Percentiles rank a stretch among this genome's conserved stretches.
Evolutionary conservation across 2,888 invertebrate species (phyloP).

Genomic region (Fabriciana adippe): DNA sequence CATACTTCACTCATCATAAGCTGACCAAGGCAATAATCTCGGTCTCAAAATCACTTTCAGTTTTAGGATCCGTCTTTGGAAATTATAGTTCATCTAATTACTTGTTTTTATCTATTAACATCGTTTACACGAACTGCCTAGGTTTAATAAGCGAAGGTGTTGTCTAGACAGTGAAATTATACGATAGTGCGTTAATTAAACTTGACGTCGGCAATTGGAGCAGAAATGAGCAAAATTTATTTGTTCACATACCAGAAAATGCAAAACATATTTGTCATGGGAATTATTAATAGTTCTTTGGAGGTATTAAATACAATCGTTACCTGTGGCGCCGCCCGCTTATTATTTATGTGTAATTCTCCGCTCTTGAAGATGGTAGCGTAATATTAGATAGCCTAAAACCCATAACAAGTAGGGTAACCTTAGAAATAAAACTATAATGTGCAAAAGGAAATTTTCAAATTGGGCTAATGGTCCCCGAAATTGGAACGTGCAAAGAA

Average conservation of each 20-base stretch:
- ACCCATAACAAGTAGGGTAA: too few relatives aligned
- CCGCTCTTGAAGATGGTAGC: too few relatives aligned
- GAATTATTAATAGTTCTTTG: slow-evolving; percentile 21
- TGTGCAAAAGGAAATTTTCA: too few relatives aligned
- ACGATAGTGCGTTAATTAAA: slow-evolving; percentile 60
- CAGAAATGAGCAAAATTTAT: slow-evolving; percentile 51
- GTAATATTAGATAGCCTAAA: too few relatives aligned
- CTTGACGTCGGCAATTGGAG: slow-evolving; percentile 57
- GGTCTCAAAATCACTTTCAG: slow-evolving; percentile 67
- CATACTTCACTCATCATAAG: slow-evolving; percentile 14
- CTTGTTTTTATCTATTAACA: slow-evolving; percentile 54
- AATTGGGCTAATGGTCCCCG: too few relatives aligned
- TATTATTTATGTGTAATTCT: too few relatives aligned
- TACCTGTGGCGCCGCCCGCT: too few relatives aligned
- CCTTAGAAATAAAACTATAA: too few relatives aligned
- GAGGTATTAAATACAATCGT: background rate
- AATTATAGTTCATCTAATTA: slow-evolving; percentile 65
- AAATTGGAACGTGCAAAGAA: too few relatives aligned
- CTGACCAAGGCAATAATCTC: slow-evolving; percentile 44
- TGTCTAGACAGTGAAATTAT: slow-evolving; percentile 67
- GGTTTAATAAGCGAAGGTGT: slow-evolving; percentile 46
- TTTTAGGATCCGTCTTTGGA: slow-evolving; percentile 58
- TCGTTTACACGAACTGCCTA: slow-evolving; percentile 25
- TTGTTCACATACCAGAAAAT: slow-evolving; percentile 40
- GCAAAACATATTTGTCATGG: slow-evolving; percentile 27